Evolutionary conservation across 1,140 invertebrate genomes (phyloP), one percentile per base, ranked within the genome.

Genomic region (Chironomus striatipennis): DNA sequence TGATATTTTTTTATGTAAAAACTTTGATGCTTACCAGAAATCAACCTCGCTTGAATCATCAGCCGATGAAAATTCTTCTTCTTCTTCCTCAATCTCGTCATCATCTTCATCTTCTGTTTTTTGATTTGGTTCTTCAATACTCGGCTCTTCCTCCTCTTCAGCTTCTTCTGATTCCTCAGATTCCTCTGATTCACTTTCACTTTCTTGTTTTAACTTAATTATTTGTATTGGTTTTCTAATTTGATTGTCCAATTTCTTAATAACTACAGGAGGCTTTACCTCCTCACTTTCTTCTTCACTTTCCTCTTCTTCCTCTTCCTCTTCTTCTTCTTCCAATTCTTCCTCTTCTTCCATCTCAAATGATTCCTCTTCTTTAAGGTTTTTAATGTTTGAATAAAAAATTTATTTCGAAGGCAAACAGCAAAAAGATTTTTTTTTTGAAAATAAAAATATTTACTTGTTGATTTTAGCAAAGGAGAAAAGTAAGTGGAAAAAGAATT

Each of bases 281-380:
- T 57, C 47, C n/a, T 57, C 47, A 57, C 12, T 57, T 57, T 57
- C 47, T 57, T 57, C 47, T 57, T 57, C 47, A 7, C 15, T 10
- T 57, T 18, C 7, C n/a, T 9, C 17, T 70, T 70, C 65, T 70
- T 70, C 65, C 20, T 70, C 65, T 21, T 70, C 65, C 18, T 20
- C 65, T 12, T 70, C 65, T 17, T 65, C n/a, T 2, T 34, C 24
- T 2, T 34, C 24, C 24, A 34, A 34, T 5, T 34, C 64, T n/a
- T 67, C 64, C 64, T 67, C 64, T 70, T 70, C 65, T 70, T 70
- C 65, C 17, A 70, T 70, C 5, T 70, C 18, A 70, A 18, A 10
- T 6, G 65, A n/a, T 70, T 57, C 47, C 47, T 57, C 47, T 57
- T n/a, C n/a, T n/a, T n/a, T n/a, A n/a, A n/a, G n/a, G n/a, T n/a